These are phyloP conservation scores for Indri indri DNA, from an alignment of 2,113 vertebrate species.

Conservation along the genomic window DNA sequence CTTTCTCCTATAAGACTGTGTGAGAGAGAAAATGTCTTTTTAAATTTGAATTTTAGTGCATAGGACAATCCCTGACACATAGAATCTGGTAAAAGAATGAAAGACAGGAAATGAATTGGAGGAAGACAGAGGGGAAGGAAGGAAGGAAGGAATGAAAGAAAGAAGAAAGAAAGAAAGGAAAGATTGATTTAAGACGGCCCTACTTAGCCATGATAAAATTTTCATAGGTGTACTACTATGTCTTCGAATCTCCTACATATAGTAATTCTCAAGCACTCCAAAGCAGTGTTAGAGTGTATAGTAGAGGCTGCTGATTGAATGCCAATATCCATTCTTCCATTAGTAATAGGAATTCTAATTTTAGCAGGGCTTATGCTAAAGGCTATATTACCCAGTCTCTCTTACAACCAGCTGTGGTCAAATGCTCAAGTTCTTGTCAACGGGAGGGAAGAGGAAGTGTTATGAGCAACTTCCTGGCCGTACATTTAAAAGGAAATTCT, in stretches of 20 bases:
- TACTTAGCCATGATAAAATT: not conserved
- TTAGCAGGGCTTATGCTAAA: not conserved
- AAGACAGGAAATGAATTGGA: not conserved
- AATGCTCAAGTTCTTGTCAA: not conserved
- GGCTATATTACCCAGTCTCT: not conserved
- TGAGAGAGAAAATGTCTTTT: not conserved
- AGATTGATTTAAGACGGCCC: not conserved
- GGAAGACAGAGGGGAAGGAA: not conserved
- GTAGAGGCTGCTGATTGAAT: not conserved
- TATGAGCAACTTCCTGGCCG: not conserved
- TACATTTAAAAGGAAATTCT: not conserved
- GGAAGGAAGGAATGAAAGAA: rapidly evolving
- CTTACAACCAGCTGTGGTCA: not conserved
- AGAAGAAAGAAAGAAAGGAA: not conserved
- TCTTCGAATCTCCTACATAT: not conserved
- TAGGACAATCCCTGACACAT: not conserved
- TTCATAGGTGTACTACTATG: not conserved
- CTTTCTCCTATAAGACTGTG: not conserved
- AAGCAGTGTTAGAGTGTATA: not conserved
- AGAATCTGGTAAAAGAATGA: not conserved
- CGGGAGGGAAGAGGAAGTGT: not conserved
- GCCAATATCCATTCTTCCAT: not conserved
- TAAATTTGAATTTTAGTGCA: not conserved
- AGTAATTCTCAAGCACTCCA: not conserved
- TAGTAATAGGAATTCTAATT: not conserved